These are phyloP conservation scores for Nettapus auritus DNA, from an alignment of 2,113 vertebrate genomes.

Conservation along the genomic window DNA sequence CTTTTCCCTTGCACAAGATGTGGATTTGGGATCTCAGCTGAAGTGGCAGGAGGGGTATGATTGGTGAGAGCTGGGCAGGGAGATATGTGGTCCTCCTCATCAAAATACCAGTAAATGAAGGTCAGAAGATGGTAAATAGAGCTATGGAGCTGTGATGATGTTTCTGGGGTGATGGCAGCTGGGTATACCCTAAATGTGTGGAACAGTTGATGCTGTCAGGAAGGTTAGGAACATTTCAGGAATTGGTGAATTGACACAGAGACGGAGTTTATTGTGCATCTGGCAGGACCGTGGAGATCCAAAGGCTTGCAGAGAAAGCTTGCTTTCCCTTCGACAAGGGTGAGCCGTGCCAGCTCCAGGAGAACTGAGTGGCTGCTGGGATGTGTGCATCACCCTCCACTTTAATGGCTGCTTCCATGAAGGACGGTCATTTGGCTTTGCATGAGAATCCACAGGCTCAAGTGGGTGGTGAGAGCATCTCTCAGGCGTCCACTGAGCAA, in stretches of 20 bases:
- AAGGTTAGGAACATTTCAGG: not conserved
- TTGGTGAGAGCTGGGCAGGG: not conserved
- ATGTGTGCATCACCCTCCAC: not conserved
- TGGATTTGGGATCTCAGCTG: not conserved
- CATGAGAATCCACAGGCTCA: not conserved
- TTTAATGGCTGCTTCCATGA: not conserved
- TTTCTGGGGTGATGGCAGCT: not conserved
- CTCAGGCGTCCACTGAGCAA: slow-evolving; percentile 8
- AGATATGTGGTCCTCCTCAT: not conserved
- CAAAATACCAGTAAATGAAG: not conserved
- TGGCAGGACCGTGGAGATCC: not conserved
- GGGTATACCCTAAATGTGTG: not conserved
- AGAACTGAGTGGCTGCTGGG: not conserved
- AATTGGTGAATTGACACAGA: not conserved
- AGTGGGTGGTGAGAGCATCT: not conserved
- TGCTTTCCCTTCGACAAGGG: not conserved
- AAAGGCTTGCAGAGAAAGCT: not conserved
- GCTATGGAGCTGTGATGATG: not conserved
- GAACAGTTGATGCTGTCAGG: not conserved
- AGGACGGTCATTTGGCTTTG: not conserved
- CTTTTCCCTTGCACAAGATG: not conserved
- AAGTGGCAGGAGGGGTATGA: not conserved
- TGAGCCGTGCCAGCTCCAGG: not conserved
- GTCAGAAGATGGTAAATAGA: not conserved
- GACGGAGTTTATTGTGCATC: not conserved